Base-by-base conservation (phyloP, 2,113 vertebrate species). In the Clarias gariepinus region DNA sequence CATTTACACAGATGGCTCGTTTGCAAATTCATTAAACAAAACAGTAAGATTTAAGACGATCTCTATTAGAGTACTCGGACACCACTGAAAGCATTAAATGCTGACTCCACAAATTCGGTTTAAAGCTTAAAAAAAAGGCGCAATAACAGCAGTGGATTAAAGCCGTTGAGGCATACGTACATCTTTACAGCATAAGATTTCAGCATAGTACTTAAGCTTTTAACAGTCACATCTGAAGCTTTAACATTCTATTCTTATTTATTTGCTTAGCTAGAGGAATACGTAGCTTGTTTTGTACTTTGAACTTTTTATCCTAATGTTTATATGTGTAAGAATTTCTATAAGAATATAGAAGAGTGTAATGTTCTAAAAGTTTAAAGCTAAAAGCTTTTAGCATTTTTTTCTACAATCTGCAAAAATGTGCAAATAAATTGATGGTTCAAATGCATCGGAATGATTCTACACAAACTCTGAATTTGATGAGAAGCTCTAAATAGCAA, bases 181-280 rank as follows among this genome's bases (percentile, higher is more conserved):
- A 47, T 47, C 47, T 82, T 63, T 78, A 68, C 74, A 82, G 85
- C 85, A 86, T 81, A 82, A 30, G 47, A 85, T 85, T 79, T 79
- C 52, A 82, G 85, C 84, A 85, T 77, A 69, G 53, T 53, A 21
- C 69, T 80, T 53, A 83, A 86, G 63, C 55, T 83, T 68, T 47
- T 77, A 85, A 85, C 83, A 85, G 83, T 85, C 83, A 77, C 83
- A 30, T 63, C 66, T 78, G 11, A 83, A 85, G 61, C 53, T 4
- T 86, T 0, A 25, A 63, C 57, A 73, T 86, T 74, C 33, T 41
- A 74, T n/a, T 60, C 12, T 41, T 52, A 52, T 30, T 12, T 23
- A 60, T 52, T 86, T 74, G 55, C 11, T 61, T 82, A 30, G 36
- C 79, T 68, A 82, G 25, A 82, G 79, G 28, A 33, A 68, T 23